phyloP scores from a whole-genome alignment of 2,797 vertebrate genomes.

The Rhabdophis nuchalis region DNA sequence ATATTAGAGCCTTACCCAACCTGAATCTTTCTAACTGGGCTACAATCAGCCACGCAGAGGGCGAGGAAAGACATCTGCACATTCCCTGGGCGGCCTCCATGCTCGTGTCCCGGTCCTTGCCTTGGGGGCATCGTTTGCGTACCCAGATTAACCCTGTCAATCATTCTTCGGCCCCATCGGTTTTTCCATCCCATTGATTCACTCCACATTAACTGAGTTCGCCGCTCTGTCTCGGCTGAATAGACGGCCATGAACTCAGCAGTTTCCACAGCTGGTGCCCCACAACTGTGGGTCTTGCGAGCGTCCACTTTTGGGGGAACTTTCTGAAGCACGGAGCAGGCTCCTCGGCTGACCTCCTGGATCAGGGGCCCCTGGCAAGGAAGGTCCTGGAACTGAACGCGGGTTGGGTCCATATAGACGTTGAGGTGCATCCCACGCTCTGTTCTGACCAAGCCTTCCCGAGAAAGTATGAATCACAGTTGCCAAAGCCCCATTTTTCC shows the following conservation, averaged over 20 bases:
- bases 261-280: not conserved
- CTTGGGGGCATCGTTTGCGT: not conserved
- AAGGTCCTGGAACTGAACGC: not conserved
- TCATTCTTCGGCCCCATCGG: no score
- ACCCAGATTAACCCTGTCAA: not conserved
- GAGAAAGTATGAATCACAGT: no score
- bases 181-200: not conserved
- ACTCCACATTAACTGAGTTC: not conserved
- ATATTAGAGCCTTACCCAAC: not conserved
- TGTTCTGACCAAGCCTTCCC: no score
- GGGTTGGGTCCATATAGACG: not conserved
- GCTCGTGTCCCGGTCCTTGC: not conserved
- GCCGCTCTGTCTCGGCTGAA: not conserved
- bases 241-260: not conserved
- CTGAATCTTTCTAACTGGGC: not conserved
- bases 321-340: not conserved
- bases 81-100: not conserved
- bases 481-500: no score
- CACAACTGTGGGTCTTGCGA: no score
- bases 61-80: not conserved
- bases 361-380: not conserved
- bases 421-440: not conserved
- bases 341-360: not conserved
- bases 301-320: not conserved
- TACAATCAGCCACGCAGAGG: not conserved